Base-by-base conservation (phyloP, 2,888 invertebrate species). In the Mythimna pallens region DNA sequence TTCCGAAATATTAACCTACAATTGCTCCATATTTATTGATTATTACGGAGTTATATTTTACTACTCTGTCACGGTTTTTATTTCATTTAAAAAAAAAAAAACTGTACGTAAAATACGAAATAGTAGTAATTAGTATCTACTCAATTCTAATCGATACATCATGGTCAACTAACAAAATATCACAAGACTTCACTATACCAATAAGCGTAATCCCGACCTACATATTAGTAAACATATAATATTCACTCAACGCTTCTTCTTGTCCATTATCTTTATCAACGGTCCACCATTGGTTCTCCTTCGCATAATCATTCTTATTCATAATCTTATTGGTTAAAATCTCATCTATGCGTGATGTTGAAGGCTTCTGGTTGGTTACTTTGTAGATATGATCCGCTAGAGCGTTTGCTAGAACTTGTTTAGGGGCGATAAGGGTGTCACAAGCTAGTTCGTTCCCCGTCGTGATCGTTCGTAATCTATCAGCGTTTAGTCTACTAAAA, bases 351-450 rank as follows among this genome's bases (percentile, higher is more conserved):
- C 93, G 91, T 9, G 96, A 95, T 66, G 95, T 94, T 55, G 95
- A 95, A 43, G 96, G 96, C 76, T 96, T 96, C 79, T 96, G 96
- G 93, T 96, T 96, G 83, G 96, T 96, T 67, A 96, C 96, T 93
- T 96, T 96, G 72, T 96, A 96, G 59, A 96, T 96, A 63, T 96
- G 96, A 80, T 96, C 96, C 0, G 92, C 96, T 76, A 96, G 86
- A 2, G 94, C 96, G 66, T 94, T 95, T 0, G 96, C 95, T 80
- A 96, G 80, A 0, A 96, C 94, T 25, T 95, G 93, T 86, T 96
- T 95, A 0, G 96, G 96, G 0, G 96, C 96, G 80, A 96, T 93
- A 3, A 96, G 80, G n/a, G 89, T 92, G 58, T 95, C 95, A 58
- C 92, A 92, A 5, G 92, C 87, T 12, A 96, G 76, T 59, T 96